Percentiles rank a stretch among this genome's conserved stretches.
Evolutionary conservation across 2,888 invertebrate species (phyloP).

Genomic region (Aphidoletes aphidimyza): DNA sequence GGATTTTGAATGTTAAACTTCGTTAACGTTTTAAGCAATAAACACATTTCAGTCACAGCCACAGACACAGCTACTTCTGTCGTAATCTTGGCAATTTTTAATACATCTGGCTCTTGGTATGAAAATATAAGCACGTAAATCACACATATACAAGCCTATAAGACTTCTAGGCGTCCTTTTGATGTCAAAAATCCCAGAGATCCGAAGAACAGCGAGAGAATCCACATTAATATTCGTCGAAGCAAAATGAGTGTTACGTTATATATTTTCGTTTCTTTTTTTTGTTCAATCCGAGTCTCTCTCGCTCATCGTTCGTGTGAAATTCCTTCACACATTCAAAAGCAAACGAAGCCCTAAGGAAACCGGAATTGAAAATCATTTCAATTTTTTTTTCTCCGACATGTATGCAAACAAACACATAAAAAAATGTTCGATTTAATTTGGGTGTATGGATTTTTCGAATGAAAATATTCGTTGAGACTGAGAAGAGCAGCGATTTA

Average conservation of each 20-base stretch:
- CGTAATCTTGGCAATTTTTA: no score
- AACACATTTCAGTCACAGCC: no score
- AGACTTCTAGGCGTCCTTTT: background rate
- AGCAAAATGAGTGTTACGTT: background rate
- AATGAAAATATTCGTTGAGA: background rate
- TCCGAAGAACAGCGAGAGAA: background rate
- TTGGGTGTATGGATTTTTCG: background rate
- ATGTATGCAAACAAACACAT: background rate
- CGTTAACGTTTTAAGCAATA: no score
- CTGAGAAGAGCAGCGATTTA: background rate
- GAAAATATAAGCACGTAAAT: no score
- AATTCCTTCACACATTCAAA: conserved; percentile 2
- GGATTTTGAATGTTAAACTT: no score
- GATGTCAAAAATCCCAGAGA: background rate
- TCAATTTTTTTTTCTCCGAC: background rate
- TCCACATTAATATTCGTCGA: conserved; percentile 32
- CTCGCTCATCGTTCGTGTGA: background rate
- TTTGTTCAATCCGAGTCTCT: no score
- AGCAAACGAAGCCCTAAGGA: background rate
- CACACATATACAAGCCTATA: background rate
- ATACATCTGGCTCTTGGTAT: no score
- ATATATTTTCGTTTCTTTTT: background rate
- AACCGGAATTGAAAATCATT: conserved; percentile 19
- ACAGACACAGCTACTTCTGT: no score
- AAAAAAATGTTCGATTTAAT: background rate